Evolutionary conservation across 1,140 invertebrate species (phyloP), one percentile per base, ranked within the genome.

Genomic region (Sycophila sp.): DNA sequence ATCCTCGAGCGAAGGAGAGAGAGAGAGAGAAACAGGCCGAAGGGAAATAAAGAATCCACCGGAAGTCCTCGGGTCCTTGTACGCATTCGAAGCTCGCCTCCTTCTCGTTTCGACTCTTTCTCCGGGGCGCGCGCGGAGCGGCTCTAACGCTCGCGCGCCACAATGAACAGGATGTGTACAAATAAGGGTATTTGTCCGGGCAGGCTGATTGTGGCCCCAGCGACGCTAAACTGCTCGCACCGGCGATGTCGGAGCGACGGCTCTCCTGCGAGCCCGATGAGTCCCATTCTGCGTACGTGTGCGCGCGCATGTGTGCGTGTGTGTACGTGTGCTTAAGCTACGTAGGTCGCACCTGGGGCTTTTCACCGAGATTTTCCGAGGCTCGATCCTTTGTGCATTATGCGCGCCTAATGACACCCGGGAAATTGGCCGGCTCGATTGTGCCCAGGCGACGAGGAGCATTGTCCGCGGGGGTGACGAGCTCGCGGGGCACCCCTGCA

Each of bases 151-250:
- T n/a, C n/a, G n/a, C n/a, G n/a, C 71, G 71, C 75, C 75, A 85
- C 85, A 86, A 86, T 83, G 79, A 72, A 83, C 85, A 85, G 85
- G 85, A 86, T 86, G 84, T 86, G 83, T 86, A 86, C 85, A 86
- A 86, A 86, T 84, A 85, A 83, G 82, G 80, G 81, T 83, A 81
- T 85, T 84, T 84, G 84, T 84, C 80, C 81, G 79, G 80, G 69
- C 64, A 67, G 24, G 68, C 66, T 75, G 81, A 84, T 84, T 81
- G 77, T 79, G 77, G 77, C 75, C 71, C 83, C 76, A 82, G 78
- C 76, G 79, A 82, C 71, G 79, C 76, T 83, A 81, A 83, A 83
- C 76, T 53, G 34, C 49, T 30, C 53, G 26, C 17, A 15, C 30
- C 30, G n/a, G n/a, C n/a, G n/a, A n/a, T n/a, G n/a, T n/a, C n/a